Base-by-base conservation (phyloP, 2,888 invertebrate species). In the Pherbina coryleti region DNA sequence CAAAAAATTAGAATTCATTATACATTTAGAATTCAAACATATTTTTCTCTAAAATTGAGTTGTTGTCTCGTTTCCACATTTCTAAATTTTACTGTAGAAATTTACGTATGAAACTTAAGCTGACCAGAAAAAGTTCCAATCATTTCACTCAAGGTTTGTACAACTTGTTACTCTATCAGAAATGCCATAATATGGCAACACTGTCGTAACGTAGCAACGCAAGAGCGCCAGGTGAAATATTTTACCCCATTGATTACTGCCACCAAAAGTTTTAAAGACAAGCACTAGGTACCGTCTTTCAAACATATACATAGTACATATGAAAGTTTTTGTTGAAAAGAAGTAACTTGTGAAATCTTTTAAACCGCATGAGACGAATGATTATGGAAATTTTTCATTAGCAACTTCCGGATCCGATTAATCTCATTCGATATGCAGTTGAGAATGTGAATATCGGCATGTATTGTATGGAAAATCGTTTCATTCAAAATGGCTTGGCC, bases 321-420 rank as follows among this genome's bases (percentile, higher is more conserved):
- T n/a, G 25, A 51, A 34, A 60, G n/a, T 72, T 55, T 72, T 22
- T 55, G 7, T 19, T 2, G 31, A 17, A 44, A 57, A 37, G 60
- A 31, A 57, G 9, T 11, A 22, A 44, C 14, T 57, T 31, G 31
- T 51, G 69, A 69, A 51, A 22, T 31, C 17, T 51, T 28, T 51
- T 44, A 28, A 51, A 69, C 72, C 72, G 55, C 25, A 22, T n/a
- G 37, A 14, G 1, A 19, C 19, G 55, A 69, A 51, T 14, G n/a
- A 4, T 9, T 22, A 53, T 66, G 74, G 74, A 8, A 51, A 51
- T 74, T 34, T 34, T 51, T 74, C 51, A 66, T 66, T 64, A 74
- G 64, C 66, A 53, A 51, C 22, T 74, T 74, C 74, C 74, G 74
- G 8, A 66, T 64, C 66, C 74, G 66, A 31, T 66, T 19, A 19